phyloP scores from a whole-genome alignment of 53 echinoderm and acorn worm genomes.

The Echinarachnius parma region DNA sequence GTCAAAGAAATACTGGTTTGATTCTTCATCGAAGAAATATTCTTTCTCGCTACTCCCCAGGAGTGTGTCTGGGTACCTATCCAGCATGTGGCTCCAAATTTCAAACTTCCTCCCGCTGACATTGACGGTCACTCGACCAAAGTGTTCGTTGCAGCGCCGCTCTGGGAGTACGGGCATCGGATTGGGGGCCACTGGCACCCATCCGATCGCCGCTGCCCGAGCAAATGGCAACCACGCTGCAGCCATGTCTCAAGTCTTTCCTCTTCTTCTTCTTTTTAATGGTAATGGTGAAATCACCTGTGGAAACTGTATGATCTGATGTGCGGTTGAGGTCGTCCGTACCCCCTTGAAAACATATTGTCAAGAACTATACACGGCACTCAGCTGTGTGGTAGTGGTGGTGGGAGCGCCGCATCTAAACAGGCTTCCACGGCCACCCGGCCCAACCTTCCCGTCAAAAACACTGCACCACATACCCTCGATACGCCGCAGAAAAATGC shows the following conservation, averaged over 20 bases:
- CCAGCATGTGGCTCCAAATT: slow-evolving; percentile 96
- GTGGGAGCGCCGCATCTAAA: background rate
- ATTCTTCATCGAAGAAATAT: slow-evolving; percentile 92
- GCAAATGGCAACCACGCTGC: slow-evolving; percentile 99
- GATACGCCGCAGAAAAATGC: slow-evolving; percentile 5
- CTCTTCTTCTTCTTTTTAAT: too few relatives aligned
- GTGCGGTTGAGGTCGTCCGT: background rate
- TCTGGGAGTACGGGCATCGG: slow-evolving; percentile 84
- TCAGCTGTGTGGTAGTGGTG: background rate
- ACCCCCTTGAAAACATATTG: slow-evolving; percentile 25
- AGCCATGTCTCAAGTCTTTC: slow-evolving; percentile 62
- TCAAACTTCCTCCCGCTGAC: slow-evolving; percentile 93
- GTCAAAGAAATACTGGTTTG: slow-evolving; percentile 93
- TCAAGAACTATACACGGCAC: too few relatives aligned
- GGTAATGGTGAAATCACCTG: too few relatives aligned
- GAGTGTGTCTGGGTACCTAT: slow-evolving; percentile 95
- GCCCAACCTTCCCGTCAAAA: slow-evolving; percentile 28
- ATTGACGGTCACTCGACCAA: slow-evolving; percentile 78
- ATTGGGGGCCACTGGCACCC: slow-evolving; percentile 93
- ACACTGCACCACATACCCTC: slow-evolving; percentile 12
- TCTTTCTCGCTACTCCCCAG: slow-evolving; percentile 97
- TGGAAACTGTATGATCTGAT: slow-evolving; percentile 9
- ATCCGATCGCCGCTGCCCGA: slow-evolving; percentile 97
- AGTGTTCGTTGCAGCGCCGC: slow-evolving; percentile 50
- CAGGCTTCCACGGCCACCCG: too few relatives aligned